Evolutionary conservation across 2,113 vertebrate genomes (phyloP), one percentile per base, ranked within the genome.

Genomic region (Dromiciops gliroides): DNA sequence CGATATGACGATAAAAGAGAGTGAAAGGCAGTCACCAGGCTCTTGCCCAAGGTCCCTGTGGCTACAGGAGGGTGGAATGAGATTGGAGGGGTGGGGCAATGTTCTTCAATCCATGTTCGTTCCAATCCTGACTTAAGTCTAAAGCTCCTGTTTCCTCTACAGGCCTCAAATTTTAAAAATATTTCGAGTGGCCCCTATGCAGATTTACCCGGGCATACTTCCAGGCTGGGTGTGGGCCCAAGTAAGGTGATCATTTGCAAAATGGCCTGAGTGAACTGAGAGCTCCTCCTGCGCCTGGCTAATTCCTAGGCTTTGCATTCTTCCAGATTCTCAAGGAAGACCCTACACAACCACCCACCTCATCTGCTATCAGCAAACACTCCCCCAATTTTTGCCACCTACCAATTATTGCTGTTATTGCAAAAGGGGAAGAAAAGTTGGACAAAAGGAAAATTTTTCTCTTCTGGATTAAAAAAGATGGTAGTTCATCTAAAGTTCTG

Each of bases 131-230:
- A 83, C 16, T 22, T 2, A 67, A 26, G 28, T 75, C 83, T n/a
- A 49, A 23, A 0, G 19, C 83, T 24, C 26, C 51, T 8, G 14
- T 50, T 89, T 91, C 47, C 31, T 7, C 31, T 7, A 14, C 19
- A 47, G 56, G 37, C n/a, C 47, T 90, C 89, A 8, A 51, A 50
- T 48, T 95, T 93, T 92, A 91, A 92, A 89, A 56, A 90, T 48
- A 67, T 50, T 91, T 95, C 50, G 0, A 83, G 67, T 23, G n/a
- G 19, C 19, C 1, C n/a, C n/a, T 8, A 2, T 22, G 37, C 67
- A 83, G n/a, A 22, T 44, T 37, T 37, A 37, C 11, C 3, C 11
- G 56, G 28, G 28, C 56, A 67, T 37, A 1, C 10, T 37, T 67
- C 93, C 47, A 12, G 92, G 89, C 51, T 89, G 50, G 52, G 50